A percentile compares a stretch with the other conserved stretches of the same genome.
Evolutionary conservation across 2,888 invertebrate species (phyloP).

Genomic region (Cantharis rufa): DNA sequence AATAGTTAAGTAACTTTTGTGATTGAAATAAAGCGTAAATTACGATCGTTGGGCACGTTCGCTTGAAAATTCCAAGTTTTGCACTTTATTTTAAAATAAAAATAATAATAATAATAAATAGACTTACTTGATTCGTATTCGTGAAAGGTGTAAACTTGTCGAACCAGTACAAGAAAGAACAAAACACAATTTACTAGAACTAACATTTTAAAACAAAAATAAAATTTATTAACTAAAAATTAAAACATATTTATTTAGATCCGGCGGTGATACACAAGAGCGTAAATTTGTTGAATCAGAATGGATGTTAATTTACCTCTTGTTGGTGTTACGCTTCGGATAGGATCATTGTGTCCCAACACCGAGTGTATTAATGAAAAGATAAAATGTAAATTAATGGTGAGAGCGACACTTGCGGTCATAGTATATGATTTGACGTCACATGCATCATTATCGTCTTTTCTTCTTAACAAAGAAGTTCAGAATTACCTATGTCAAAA

Average conservation of each 20-base stretch:
- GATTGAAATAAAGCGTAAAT: background rate
- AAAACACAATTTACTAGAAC: background rate
- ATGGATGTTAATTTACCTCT: conserved; percentile 20
- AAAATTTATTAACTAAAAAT: background rate
- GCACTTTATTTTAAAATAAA: background rate
- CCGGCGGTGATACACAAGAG: background rate
- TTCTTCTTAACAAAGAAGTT: conserved; percentile 8
- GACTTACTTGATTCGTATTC: background rate
- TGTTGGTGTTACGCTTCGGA: conserved; percentile 24
- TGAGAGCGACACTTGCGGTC: conserved; percentile 24
- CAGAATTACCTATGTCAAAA: background rate
- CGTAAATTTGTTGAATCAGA: conserved; percentile 10
- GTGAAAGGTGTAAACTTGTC: background rate
- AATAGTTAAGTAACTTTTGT: background rate
- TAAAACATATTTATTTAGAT: conserved; percentile 10
- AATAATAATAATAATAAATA: background rate
- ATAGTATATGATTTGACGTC: conserved; percentile 21
- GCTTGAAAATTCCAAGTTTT: background rate
- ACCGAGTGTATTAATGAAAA: conserved; percentile 24
- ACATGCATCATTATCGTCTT: conserved; percentile 13
- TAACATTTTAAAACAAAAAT: background rate
- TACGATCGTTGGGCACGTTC: too few relatives aligned
- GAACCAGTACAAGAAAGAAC: background rate
- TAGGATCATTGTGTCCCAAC: conserved; percentile 13
- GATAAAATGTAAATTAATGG: conserved; percentile 28